A percentile compares a stretch with the other conserved stretches of the same genome.
phyloP scores from a whole-genome alignment of 1,140 invertebrate genomes.

The Drosophila tani region DNA sequence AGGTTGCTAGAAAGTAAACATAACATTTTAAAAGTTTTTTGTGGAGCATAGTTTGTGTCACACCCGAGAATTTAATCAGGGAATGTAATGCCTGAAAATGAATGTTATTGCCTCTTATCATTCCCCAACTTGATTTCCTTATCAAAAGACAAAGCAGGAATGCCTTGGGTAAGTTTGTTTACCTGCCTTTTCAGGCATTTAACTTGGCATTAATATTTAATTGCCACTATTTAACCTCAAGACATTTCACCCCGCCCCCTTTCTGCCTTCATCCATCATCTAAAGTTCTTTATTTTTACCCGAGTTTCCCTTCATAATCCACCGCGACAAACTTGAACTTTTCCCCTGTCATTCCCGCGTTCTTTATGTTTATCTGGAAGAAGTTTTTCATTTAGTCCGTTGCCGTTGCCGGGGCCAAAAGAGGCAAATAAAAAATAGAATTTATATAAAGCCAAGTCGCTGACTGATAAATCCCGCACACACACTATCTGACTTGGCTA shows the following conservation, averaged over 20 bases:
- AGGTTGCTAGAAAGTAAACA: constrained; percentile 1
- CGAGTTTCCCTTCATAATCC: constrained; percentile 20
- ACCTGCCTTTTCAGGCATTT: background rate
- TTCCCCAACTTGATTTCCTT: background rate
- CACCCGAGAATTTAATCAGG: constrained; percentile 7
- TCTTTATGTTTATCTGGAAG: constrained; percentile 32
- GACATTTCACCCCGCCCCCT: background rate
- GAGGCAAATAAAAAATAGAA: constrained; percentile 44
- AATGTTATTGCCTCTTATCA: constrained; percentile 5
- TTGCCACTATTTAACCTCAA: constrained; percentile 30
- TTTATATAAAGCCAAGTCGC: constrained; percentile 54
- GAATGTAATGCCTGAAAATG: background rate
- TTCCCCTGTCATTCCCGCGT: constrained; percentile 3
- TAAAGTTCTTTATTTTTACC: constrained; percentile 14
- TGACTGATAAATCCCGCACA: constrained; percentile 50
- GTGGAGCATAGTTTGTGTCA: background rate
- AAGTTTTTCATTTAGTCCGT: constrained; percentile 40
- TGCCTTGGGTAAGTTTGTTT: constrained; percentile 7
- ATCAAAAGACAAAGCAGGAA: constrained; percentile 7
- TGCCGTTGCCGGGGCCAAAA: constrained; percentile 39
- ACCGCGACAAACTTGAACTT: constrained; percentile 43
- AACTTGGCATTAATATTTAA: constrained; percentile 38
- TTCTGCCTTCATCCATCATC: constrained; percentile 26
- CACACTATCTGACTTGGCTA: constrained; percentile 47
- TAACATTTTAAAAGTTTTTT: too few relatives aligned